These are phyloP conservation scores for Clarias batrachus DNA, from an alignment of 2,113 vertebrate species.

Conservation along the genomic window DNA sequence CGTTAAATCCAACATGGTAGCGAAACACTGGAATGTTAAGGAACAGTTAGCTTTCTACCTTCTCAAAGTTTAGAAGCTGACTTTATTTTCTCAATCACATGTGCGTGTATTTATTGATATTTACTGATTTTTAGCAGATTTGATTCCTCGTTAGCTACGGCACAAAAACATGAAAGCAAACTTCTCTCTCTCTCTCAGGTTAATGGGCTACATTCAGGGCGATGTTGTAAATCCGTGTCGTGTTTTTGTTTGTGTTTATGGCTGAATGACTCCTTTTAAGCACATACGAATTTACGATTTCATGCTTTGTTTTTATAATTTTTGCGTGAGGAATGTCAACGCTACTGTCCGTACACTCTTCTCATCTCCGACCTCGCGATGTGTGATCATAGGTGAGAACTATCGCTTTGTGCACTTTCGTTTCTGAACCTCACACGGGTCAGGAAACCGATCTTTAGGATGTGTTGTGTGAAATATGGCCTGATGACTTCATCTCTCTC, in stretches of 20 bases:
- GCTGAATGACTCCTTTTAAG: neutral
- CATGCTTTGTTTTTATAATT: neutral
- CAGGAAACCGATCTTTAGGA: neutral
- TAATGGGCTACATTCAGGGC: neutral
- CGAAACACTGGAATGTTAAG: neutral
- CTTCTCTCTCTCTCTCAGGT: neutral
- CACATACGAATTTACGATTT: neutral
- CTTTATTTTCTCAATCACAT: neutral
- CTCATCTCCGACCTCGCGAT: neutral
- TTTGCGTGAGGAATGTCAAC: neutral
- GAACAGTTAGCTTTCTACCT: neutral
- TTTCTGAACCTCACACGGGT: neutral
- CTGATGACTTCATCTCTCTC: neutral
- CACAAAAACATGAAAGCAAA: neutral
- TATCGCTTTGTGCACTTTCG: neutral
- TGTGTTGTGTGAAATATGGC: neutral
- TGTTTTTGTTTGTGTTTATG: neutral
- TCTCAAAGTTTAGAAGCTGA: neutral
- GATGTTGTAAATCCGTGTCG: neutral
- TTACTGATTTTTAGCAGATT: neutral
- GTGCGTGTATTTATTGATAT: neutral
- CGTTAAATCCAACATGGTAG: neutral
- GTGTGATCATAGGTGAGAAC: neutral
- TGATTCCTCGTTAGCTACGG: neutral
- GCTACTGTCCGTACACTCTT: neutral